Conservation (phyloP, 1,140 invertebrate species). For the Oryctes rhinoceros region DNA sequence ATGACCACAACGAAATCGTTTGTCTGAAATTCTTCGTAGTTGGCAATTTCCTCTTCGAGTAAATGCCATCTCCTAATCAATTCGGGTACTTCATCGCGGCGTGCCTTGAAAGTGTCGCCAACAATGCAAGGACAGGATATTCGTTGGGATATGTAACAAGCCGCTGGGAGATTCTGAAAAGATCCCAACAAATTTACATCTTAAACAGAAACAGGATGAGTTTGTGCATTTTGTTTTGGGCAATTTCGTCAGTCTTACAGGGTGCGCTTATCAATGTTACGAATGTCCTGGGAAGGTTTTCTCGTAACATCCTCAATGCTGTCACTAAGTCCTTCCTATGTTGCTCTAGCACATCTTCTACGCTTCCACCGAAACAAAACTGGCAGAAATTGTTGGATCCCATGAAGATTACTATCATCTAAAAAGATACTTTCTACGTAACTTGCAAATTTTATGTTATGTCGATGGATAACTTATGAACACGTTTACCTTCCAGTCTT, state of each 20-base stretch:
- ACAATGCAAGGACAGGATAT: constrained; percentile 49
- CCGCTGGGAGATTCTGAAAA: constrained; percentile 53
- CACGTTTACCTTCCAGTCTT: constrained; percentile 73
- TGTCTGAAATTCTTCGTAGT: constrained; percentile 60
- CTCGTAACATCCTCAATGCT: constrained; percentile 65
- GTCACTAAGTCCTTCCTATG: constrained; percentile 65
- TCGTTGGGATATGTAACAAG: constrained; percentile 43
- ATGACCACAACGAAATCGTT: constrained; percentile 72
- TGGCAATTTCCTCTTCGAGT: constrained; percentile 59
- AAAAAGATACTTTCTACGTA: constrained; percentile 29
- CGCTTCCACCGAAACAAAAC: constrained; percentile 64
- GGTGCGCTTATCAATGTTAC: constrained; percentile 68
- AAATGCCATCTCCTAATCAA: constrained; percentile 61
- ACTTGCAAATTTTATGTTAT: not conserved
- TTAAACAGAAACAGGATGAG: constrained; percentile 50
- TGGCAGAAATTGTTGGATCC: constrained; percentile 73
- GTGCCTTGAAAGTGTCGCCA: constrained; percentile 53
- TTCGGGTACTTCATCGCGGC: constrained; percentile 52
- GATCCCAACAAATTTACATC: constrained; percentile 57
- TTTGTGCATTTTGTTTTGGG: constrained; percentile 44
- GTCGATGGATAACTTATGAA: not conserved
- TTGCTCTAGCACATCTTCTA: constrained; percentile 57
- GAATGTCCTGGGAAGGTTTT: constrained; percentile 70
- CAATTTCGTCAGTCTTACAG: constrained; percentile 51
- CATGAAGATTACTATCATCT: constrained; percentile 53